Evolutionary conservation across 2,888 invertebrate species (phyloP).

Genomic region (Cremastinae sp.): DNA sequence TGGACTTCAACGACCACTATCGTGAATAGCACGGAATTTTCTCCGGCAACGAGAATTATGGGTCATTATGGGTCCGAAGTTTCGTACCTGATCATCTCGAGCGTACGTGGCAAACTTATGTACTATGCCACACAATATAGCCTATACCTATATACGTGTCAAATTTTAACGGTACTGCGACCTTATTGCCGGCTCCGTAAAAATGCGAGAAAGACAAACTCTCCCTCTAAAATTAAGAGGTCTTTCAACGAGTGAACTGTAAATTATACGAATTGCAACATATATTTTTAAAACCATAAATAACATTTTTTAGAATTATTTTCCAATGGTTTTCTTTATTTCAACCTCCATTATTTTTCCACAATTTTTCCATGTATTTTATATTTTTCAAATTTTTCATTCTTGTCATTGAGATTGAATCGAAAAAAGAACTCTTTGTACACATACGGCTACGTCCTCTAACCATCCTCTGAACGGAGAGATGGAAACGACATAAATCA

Average conservation of each 20-base stretch:
- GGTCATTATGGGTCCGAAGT: conserved; percentile 30
- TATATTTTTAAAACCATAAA: no score
- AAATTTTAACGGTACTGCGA: conserved; percentile 65
- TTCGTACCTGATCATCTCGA: conserved; percentile 21
- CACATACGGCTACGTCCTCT: no score
- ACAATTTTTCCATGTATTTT: not conserved
- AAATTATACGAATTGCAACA: no score
- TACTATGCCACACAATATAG: conserved; percentile 37
- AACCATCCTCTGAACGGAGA: no score
- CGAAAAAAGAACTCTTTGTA: no score
- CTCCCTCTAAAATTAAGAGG: no score
- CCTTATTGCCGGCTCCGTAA: conserved; percentile 67
- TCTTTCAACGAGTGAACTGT: conserved; percentile 19
- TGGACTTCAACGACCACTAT: not conserved
- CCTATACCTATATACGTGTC: conserved; percentile 55
- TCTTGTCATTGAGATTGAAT: no score
- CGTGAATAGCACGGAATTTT: not conserved
- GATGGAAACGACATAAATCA: conserved; percentile 21
- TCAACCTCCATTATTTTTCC: no score
- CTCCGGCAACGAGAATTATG: not conserved
- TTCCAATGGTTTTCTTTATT: no score
- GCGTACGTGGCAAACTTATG: conserved; percentile 5
- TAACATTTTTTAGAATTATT: no score
- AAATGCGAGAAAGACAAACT: conserved; percentile 25
- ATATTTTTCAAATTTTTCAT: no score